Conservation (phyloP, 2,113 vertebrate genomes). For the Albula goreensis region DNA sequence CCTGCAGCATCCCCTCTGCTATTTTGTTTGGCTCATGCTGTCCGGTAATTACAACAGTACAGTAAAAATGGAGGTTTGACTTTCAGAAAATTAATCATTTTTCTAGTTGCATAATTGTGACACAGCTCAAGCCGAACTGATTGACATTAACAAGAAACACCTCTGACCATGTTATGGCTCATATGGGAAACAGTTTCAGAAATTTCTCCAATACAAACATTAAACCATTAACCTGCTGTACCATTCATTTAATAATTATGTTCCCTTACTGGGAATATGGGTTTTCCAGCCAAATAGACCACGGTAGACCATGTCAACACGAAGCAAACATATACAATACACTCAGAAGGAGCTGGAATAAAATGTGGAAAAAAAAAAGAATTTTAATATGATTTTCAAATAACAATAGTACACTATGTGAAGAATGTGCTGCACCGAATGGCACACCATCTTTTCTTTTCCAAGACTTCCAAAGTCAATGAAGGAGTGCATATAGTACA, state of each 20-base stretch:
- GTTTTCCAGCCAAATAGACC: no score
- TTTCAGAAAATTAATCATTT: neutral
- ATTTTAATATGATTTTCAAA: neutral
- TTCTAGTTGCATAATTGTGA: neutral
- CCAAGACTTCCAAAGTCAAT: slow-evolving; percentile 17
- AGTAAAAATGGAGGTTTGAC: neutral
- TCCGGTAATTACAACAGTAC: neutral
- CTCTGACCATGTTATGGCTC: neutral
- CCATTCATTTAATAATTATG: no score
- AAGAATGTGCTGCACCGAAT: neutral
- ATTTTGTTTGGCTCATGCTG: neutral
- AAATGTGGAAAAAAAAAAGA: neutral
- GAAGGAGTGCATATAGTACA: slow-evolving; percentile 13
- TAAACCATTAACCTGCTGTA: no score
- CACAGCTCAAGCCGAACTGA: neutral
- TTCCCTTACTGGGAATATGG: no score
- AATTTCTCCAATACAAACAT: no score
- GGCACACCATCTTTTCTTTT: neutral
- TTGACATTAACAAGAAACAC: neutral
- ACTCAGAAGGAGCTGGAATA: neutral
- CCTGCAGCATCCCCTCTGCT: neutral
- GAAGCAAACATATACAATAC: no score
- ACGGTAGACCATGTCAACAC: no score
- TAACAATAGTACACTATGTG: slow-evolving; percentile 5
- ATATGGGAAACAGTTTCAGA: neutral